Conservation (phyloP, 1,140 invertebrate genomes). For the Drosophila funebris region DNA sequence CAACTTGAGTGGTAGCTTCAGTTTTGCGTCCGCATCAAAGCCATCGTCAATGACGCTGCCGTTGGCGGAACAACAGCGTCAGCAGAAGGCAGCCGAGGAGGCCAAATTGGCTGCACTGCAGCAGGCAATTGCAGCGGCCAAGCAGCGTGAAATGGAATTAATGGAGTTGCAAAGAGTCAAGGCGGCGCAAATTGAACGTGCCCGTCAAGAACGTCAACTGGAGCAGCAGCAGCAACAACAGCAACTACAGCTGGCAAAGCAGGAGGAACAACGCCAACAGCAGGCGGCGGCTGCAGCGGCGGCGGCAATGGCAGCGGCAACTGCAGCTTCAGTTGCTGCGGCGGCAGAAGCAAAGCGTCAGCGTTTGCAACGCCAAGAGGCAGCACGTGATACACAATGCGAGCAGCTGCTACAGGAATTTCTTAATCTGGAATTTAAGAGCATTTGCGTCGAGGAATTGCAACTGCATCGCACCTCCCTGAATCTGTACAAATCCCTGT, state of each 20-base stretch:
- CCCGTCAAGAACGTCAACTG: slow-evolving; percentile 10
- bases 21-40: neutral
- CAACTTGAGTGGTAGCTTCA: neutral
- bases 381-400: neutral
- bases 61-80: slow-evolving; percentile 7
- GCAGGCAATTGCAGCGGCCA: slow-evolving; percentile 51
- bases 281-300: neutral
- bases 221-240: slow-evolving; percentile 7
- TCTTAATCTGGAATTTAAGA: slow-evolving; percentile 3
- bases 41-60: too few species aligned
- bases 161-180: slow-evolving; percentile 38
- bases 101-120: slow-evolving; percentile 49
- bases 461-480: neutral
- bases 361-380: neutral
- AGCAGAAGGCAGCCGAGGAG: slow-evolving; percentile 30
- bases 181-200: slow-evolving; percentile 27
- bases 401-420: slow-evolving; percentile 32
- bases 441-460: slow-evolving; percentile 35
- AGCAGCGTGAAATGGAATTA: slow-evolving; percentile 54
- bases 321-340: neutral
- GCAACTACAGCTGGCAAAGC: neutral
- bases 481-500: slow-evolving; percentile 34
- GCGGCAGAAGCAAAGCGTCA: neutral
- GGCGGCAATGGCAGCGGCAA: neutral
- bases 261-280: neutral